Base-by-base conservation (phyloP, 2,888 invertebrate genomes). In the Scrobipalpa costella region DNA sequence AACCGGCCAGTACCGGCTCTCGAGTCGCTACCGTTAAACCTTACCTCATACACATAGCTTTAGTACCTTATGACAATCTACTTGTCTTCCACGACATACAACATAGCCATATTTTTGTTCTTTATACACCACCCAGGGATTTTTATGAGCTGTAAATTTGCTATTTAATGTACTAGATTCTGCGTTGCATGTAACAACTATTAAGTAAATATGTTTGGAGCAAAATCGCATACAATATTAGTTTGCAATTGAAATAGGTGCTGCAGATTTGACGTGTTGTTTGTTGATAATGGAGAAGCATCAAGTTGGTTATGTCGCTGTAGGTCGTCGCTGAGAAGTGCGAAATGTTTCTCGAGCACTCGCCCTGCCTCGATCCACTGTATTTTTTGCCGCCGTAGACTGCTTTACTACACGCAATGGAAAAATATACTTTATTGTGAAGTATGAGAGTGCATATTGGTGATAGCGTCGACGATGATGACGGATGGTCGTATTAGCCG, bases 111-210 rank as follows among this genome's bases (percentile, higher is more conserved):
- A 52, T 52, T 52, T 21, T 52, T 27, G 52, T 33, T 27, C 11
- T 52, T 33, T 52, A 52, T 52, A 5, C 49, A 19, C 9, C 17
- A 49, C 47, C n/a, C 17, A 47, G 21, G 33, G n/a, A 7, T n/a
- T 47, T 47, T 52, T 52, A 52, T 33, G 52, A 52, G 49, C 49
- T 19, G 49, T 49, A 49, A 19, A 19, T 49, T 19, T 11, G 19
- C 19, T 5, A 19, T 19, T 19, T 49, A 15, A 49, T 49, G 49
- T 3, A 2, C 15, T 9, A 19, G 49, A 19, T 49, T 17, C 9
- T 19, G 19, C 8, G 17, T 17, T 49, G 19, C 9, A 49, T 7
- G n/a, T 3, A 44, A 44, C n/a, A 7, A 15, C 15, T 44, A 44
- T 15, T 44, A 44, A 6, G 44, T 15, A 44, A 6, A n/a, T 15